These are phyloP conservation scores for Struthidea cinerea DNA, from an alignment of 2,113 vertebrate species.

Conservation along the genomic window DNA sequence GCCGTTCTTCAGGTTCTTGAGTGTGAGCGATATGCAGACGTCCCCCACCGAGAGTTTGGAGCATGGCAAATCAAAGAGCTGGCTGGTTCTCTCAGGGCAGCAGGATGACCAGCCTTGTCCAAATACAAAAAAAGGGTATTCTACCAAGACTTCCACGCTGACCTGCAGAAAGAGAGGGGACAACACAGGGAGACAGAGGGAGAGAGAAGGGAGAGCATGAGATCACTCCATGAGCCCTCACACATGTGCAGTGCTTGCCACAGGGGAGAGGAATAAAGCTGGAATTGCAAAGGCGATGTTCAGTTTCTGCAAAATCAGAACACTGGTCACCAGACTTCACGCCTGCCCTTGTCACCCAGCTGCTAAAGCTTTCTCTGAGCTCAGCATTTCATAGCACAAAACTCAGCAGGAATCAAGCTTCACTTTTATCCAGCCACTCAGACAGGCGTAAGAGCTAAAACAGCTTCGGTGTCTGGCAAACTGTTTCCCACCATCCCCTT, in stretches of 20 bases:
- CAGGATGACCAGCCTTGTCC: constrained; percentile 99
- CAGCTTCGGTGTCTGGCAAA: not conserved
- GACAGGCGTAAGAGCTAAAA: accelerated
- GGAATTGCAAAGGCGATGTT: not conserved
- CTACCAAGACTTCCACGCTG: constrained; percentile 94
- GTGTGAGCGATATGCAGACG: constrained; percentile 97
- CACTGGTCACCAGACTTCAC: not conserved
- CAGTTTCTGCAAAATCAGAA: not conserved
- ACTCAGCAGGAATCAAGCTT: not conserved
- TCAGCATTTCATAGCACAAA: not conserved
- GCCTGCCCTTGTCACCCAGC: not conserved
- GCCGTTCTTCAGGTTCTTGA: constrained; percentile 95
- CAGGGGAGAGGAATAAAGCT: not conserved
- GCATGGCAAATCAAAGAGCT: constrained; percentile 95
- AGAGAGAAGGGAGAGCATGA: constrained; percentile 23
- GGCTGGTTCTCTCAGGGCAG: constrained; percentile 93
- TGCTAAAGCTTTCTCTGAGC: not conserved
- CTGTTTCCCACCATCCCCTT: not conserved
- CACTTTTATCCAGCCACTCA: not conserved
- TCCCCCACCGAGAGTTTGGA: constrained; percentile 96
- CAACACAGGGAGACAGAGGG: not conserved
- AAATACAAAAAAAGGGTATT: constrained; percentile 99
- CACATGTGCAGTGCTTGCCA: not conserved
- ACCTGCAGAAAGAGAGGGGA: constrained; percentile 77
- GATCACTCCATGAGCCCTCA: not conserved